A percentile compares a stretch with the other conserved stretches of the same genome.
Conservation (phyloP, 2,888 invertebrate species). For the Chaitophorus viminalis region DNA sequence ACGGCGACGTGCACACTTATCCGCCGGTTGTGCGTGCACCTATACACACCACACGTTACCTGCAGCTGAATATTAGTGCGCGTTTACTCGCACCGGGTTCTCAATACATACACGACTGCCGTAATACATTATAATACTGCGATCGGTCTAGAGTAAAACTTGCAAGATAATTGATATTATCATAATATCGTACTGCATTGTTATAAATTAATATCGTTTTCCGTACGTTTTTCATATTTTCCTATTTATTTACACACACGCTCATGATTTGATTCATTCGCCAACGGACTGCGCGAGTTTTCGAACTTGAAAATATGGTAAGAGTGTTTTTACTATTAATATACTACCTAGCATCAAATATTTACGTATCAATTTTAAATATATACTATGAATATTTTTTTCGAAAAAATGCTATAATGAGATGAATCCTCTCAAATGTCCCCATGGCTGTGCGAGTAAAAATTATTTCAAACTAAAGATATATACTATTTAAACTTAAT, state of each 20-base stretch:
- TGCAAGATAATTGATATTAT: no score
- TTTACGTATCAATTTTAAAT: no score
- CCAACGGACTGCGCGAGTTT: background rate
- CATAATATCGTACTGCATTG: background rate
- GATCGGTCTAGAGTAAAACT: no score
- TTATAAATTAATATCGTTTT: background rate
- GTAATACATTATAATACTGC: background rate
- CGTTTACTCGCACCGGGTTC: constrained; percentile 26
- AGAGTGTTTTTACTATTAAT: background rate
- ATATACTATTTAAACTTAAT: no score
- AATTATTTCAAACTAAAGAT: no score
- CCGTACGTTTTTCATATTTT: background rate
- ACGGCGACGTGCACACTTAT: background rate
- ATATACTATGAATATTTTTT: no score
- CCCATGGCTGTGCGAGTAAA: no score
- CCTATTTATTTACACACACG: background rate
- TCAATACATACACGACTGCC: background rate
- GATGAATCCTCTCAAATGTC: no score
- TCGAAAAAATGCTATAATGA: no score
- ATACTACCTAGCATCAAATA: no score
- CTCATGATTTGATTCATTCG: background rate
- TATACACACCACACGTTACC: background rate
- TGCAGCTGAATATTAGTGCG: constrained; percentile 11
- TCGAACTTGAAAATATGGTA: background rate
- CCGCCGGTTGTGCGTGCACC: background rate